Evolutionary conservation across 2,113 vertebrate genomes (phyloP).

Genomic region (Empidonax traillii): DNA sequence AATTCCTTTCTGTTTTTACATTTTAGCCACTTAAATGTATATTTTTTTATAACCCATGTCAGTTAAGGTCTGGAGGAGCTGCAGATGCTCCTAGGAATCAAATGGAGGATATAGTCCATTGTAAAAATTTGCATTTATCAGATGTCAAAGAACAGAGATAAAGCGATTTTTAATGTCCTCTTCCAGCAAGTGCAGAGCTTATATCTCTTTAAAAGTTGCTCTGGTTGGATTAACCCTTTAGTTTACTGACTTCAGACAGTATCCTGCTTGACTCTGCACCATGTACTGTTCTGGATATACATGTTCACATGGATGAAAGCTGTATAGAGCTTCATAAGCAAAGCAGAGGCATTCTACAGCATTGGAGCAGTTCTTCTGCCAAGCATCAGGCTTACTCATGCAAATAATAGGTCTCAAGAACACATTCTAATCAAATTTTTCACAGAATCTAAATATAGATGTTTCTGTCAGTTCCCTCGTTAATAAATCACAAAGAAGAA

Average conservation of each 20-base stretch:
- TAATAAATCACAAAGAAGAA: conserved; percentile 16
- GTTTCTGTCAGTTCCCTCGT: conserved; percentile 1
- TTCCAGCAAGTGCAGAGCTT: background rate
- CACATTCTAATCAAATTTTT: background rate
- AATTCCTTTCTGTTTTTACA: background rate
- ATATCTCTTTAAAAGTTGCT: background rate
- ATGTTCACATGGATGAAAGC: background rate
- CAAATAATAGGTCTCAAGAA: background rate
- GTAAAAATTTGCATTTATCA: background rate
- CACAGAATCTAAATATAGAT: background rate
- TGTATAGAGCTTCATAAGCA: background rate
- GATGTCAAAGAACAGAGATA: background rate
- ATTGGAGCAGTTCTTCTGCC: background rate
- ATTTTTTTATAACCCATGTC: background rate
- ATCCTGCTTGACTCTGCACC: background rate
- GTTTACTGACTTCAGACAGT: background rate
- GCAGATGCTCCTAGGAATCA: background rate
- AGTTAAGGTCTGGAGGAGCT: background rate
- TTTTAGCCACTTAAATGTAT: background rate
- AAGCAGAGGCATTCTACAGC: background rate
- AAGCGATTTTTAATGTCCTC: background rate
- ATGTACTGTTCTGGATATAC: background rate
- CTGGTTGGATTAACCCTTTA: background rate
- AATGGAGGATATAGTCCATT: background rate
- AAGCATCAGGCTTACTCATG: background rate